Evolutionary conservation across 2,888 invertebrate genomes (phyloP).

Genomic region (Catotricha subobsoleta): DNA sequence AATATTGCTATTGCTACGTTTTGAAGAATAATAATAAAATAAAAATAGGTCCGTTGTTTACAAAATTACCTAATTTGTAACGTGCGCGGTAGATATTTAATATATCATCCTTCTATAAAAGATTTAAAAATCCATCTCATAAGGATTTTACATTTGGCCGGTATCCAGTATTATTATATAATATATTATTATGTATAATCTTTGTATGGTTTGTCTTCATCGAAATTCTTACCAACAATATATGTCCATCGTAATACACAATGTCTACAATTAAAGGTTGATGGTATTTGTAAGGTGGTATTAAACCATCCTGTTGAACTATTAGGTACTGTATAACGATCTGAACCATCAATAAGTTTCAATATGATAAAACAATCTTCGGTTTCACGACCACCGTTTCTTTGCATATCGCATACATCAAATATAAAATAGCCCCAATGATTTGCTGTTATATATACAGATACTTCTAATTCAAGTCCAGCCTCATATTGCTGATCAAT

Average conservation of each 20-base stretch:
- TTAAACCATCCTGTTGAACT: not conserved
- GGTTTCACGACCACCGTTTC: slow-evolving; percentile 12
- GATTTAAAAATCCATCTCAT: no score
- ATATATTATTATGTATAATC: not conserved
- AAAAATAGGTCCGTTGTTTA: no score
- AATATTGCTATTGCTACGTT: no score
- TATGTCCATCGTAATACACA: slow-evolving; percentile 32
- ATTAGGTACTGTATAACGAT: not conserved
- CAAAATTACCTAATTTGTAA: no score
- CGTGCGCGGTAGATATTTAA: no score
- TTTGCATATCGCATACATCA: slow-evolving; percentile 24
- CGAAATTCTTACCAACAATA: slow-evolving; percentile 19
- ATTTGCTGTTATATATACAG: slow-evolving; percentile 20
- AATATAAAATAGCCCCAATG: slow-evolving; percentile 26
- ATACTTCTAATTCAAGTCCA: slow-evolving; percentile 17
- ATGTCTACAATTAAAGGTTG: slow-evolving; percentile 22
- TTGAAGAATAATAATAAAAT: no score
- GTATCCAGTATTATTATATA: slow-evolving; percentile 13
- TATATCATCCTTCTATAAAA: no score
- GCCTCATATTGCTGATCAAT: slow-evolving; percentile 22
- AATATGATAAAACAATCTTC: not conserved
- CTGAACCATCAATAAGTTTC: not conserved
- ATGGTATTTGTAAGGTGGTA: slow-evolving; percentile 19
- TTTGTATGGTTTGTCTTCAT: not conserved
- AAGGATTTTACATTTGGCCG: no score